phyloP scores from a whole-genome alignment of 1,140 invertebrate genomes.

The Pseudomyrmex pallidus region DNA sequence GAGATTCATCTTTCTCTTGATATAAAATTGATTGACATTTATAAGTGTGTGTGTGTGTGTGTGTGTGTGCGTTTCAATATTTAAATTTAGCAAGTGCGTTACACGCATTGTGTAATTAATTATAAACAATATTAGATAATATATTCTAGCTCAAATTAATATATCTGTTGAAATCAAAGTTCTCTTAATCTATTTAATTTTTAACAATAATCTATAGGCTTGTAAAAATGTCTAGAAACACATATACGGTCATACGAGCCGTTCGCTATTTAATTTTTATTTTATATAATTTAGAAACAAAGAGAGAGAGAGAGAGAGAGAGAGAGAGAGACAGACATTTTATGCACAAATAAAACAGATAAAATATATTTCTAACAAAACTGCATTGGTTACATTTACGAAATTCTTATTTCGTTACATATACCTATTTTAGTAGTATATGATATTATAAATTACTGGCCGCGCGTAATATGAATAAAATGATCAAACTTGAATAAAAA shows the following conservation, averaged over 20 bases:
- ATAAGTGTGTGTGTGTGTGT: too few relatives aligned
- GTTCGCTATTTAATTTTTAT: constrained; percentile 21
- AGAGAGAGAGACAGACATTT: constrained; percentile 1
- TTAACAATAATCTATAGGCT: too few relatives aligned
- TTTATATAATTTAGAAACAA: not conserved
- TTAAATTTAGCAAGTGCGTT: not conserved
- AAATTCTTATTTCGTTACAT: constrained; percentile 52
- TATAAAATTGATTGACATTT: too few relatives aligned
- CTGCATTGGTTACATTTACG: constrained; percentile 21
- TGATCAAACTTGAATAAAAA: constrained; percentile 44
- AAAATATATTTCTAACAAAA: constrained; percentile 46
- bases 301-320: not conserved
- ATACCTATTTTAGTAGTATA: constrained; percentile 7
- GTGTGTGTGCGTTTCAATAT: too few relatives aligned
- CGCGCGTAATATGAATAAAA: constrained; percentile 34
- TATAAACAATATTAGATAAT: too few relatives aligned
- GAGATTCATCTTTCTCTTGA: too few relatives aligned
- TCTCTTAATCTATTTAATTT: constrained; percentile 7
- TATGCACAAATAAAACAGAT: not conserved
- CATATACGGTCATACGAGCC: too few relatives aligned
- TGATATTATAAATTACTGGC: constrained; percentile 40
- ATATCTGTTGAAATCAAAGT: constrained; percentile 14
- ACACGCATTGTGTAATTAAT: not conserved
- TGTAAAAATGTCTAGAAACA: too few relatives aligned
- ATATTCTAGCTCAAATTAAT: not conserved